Evolutionary conservation across 1,140 invertebrate species (phyloP).

Genomic region (Campodea augens): DNA sequence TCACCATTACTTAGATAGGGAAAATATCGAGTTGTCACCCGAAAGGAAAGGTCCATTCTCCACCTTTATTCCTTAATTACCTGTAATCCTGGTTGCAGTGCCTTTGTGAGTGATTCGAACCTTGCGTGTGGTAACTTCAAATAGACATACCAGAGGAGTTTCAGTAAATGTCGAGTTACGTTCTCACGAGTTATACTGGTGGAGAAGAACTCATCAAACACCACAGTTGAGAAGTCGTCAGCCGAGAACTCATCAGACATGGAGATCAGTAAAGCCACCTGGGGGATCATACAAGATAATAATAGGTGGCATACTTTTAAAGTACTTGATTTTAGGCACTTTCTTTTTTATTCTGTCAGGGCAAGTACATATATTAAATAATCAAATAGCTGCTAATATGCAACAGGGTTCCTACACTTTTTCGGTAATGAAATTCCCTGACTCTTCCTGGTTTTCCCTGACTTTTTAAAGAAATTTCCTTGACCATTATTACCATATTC

Average conservation of each 20-base stretch:
- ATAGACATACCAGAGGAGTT: conserved; percentile 82
- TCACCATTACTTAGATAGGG: no score
- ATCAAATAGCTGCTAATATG: no score
- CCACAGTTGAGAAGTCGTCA: conserved; percentile 85
- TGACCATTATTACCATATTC: no score
- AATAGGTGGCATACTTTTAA: conserved; percentile 9
- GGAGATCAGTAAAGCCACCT: conserved; percentile 68
- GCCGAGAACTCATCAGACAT: conserved; percentile 80
- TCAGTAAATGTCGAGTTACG: conserved; percentile 79
- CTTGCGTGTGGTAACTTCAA: conserved; percentile 59
- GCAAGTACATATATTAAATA: neutral
- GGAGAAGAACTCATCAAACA: conserved; percentile 93
- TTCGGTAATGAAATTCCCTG: no score
- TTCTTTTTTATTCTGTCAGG: neutral
- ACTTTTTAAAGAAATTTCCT: no score
- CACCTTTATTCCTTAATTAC: conserved; percentile 18
- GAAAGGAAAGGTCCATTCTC: no score
- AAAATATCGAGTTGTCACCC: no score
- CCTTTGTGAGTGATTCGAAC: conserved; percentile 64
- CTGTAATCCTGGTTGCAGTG: conserved; percentile 56
- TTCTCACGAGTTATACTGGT: conserved; percentile 72
- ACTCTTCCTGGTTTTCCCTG: no score
- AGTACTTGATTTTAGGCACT: conserved; percentile 2
- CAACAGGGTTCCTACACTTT: no score
- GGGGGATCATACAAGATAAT: conserved; percentile 9